A percentile compares a stretch with the other conserved stretches of the same genome.
phyloP scores from a whole-genome alignment of 2,888 invertebrate species.

The Shargacucullia verbasci region DNA sequence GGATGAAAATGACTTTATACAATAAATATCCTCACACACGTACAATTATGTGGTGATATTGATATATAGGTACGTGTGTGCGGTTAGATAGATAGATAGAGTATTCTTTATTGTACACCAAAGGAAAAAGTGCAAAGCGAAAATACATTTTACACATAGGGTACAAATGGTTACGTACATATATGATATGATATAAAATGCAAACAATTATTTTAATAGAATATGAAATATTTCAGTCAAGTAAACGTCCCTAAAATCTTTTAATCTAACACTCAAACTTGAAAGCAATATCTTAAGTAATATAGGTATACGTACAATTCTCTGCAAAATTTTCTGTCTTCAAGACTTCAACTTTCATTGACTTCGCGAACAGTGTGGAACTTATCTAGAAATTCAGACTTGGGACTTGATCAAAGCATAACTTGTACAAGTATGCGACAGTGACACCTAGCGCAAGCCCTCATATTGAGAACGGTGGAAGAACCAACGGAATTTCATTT shows the following conservation, averaged over 20 bases:
- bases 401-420: conserved; percentile 47
- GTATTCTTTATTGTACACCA: no score
- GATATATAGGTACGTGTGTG: no score
- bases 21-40: no score
- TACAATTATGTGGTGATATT: no score
- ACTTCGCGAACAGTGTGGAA: conserved; percentile 30
- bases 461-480: conserved; percentile 31
- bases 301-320: conserved; percentile 25
- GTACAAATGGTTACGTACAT: no score
- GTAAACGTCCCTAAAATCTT: not conserved
- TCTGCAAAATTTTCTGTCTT: conserved; percentile 20
- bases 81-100: no score
- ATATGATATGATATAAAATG: no score
- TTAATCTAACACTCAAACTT: conserved; percentile 18
- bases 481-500: conserved; percentile 52
- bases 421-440: conserved; percentile 50
- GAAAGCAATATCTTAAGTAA: conserved; percentile 22
- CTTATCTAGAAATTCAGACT: conserved; percentile 34
- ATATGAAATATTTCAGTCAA: conserved; percentile 1
- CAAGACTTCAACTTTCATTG: conserved; percentile 44
- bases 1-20: no score
- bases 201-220: not conserved
- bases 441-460: conserved; percentile 38
- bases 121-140: no score
- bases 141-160: no score